Conservation (phyloP, 2,888 invertebrate species). For the Leptarthrus brevirostris region DNA sequence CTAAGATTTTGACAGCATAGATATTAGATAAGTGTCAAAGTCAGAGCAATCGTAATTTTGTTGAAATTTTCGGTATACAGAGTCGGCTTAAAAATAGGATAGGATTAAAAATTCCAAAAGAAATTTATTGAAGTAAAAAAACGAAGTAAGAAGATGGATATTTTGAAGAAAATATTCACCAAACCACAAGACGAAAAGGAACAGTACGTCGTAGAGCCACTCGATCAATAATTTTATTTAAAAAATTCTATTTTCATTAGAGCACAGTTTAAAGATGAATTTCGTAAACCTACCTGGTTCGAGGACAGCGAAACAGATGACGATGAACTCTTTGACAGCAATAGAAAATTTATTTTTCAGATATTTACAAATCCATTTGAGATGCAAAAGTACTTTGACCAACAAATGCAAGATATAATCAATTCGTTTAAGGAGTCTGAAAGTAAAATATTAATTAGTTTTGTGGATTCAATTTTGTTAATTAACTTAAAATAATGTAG, state of each 20-base stretch:
- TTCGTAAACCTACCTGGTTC: slow-evolving; percentile 67
- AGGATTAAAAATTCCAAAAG: background rate
- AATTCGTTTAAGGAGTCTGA: slow-evolving; percentile 67
- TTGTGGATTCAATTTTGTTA: background rate
- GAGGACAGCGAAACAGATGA: slow-evolving; percentile 67
- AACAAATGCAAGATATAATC: slow-evolving; percentile 71
- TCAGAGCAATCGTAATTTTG: background rate
- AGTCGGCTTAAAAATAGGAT: too few species aligned
- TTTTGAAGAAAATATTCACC: slow-evolving; percentile 62
- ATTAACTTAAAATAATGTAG: slow-evolving; percentile 52
- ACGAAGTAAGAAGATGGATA: slow-evolving; percentile 58
- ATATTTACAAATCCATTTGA: slow-evolving; percentile 73
- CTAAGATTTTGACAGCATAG: too few species aligned
- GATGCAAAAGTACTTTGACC: slow-evolving; percentile 73
- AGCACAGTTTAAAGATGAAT: slow-evolving; percentile 62
- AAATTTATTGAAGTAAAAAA: background rate
- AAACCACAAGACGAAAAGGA: slow-evolving; percentile 56
- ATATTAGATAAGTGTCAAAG: too few species aligned
- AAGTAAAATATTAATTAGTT: slow-evolving; percentile 55
- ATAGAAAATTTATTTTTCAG: slow-evolving; percentile 68
- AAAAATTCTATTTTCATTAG: background rate
- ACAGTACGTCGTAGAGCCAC: slow-evolving; percentile 57
- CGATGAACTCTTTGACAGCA: slow-evolving; percentile 65
- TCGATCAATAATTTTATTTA: slow-evolving; percentile 25
- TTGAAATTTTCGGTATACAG: background rate